Percentiles rank a stretch among this genome's conserved stretches.
phyloP scores from a whole-genome alignment of 2,797 vertebrate genomes.

The Poeciliopsis paucimaculata region DNA sequence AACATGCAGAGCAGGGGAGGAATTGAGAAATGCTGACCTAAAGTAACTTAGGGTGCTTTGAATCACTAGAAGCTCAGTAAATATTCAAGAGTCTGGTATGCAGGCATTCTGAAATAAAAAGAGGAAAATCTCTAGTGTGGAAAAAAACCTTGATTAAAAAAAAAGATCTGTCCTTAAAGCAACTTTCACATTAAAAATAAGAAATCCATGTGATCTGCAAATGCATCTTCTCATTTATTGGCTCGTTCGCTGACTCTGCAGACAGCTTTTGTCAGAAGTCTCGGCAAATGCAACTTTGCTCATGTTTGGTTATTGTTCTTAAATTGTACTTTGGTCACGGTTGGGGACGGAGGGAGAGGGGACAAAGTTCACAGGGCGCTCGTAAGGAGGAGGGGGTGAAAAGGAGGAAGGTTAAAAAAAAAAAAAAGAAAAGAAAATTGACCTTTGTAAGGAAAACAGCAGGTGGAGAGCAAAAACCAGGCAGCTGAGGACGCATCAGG shows the following conservation, averaged over 20 bases:
- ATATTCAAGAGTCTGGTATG: not conserved
- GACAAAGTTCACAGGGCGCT: constrained; percentile 82
- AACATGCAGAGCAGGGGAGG: too few relatives aligned
- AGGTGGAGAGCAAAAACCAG: constrained; percentile 77
- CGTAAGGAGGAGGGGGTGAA: constrained; percentile 78
- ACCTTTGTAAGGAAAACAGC: constrained; percentile 82
- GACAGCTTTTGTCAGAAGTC: not conserved
- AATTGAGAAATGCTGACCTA: too few relatives aligned
- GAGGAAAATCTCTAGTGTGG: not conserved
- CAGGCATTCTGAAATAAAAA: not conserved
- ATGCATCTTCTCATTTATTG: not conserved
- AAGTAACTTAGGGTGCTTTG: not conserved
- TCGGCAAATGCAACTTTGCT: constrained; percentile 25
- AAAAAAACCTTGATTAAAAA: not conserved
- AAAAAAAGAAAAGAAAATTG: constrained; percentile 70
- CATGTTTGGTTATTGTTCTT: constrained; percentile 67
- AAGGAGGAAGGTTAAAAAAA: constrained; percentile 70
- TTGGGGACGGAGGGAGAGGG: constrained; percentile 72
- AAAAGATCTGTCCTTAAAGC: not conserved
- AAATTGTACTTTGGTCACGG: constrained; percentile 78
- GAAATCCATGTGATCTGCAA: not conserved
- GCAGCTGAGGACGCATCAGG: constrained; percentile 65
- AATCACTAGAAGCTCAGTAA: not conserved
- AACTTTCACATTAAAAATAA: constrained; percentile 2
- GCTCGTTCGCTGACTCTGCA: constrained; percentile 2